phyloP scores from a whole-genome alignment of 2,888 invertebrate genomes.

The Cerastis leucographa region DNA sequence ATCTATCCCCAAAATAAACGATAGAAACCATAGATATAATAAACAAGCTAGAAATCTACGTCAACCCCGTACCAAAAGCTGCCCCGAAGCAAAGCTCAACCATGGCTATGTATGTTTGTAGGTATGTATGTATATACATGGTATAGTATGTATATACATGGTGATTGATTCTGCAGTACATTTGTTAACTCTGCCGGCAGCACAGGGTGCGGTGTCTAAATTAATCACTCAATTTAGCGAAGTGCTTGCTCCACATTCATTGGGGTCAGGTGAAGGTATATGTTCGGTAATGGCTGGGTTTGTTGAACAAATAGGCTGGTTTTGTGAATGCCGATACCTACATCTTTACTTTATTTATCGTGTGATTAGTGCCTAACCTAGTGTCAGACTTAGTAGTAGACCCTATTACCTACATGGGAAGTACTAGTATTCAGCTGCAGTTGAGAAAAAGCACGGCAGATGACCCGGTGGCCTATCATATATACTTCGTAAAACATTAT shows the following conservation, averaged over 20 bases:
- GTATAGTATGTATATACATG: no score
- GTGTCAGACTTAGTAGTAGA: no score
- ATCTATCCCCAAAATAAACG: not conserved
- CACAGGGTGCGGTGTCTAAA: constrained; percentile 53
- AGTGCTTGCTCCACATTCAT: constrained; percentile 56
- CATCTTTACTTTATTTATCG: no score
- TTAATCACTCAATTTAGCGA: constrained; percentile 66
- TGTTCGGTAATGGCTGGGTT: constrained; percentile 24
- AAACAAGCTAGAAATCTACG: not conserved
- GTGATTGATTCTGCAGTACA: constrained; percentile 58
- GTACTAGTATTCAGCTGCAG: no score
- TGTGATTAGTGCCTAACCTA: no score
- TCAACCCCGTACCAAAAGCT: not conserved
- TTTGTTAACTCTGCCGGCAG: constrained; percentile 40
- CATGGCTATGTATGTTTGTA: not conserved
- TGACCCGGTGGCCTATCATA: no score
- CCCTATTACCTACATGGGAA: no score
- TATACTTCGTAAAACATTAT: no score
- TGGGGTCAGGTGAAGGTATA: constrained; percentile 37
- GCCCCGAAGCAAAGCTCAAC: not conserved
- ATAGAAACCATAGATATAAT: not conserved
- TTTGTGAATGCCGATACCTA: constrained; percentile 13
- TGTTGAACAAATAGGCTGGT: constrained; percentile 7
- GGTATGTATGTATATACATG: no score
- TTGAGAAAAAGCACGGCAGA: no score